Conservation (phyloP, 2,888 invertebrate species). For the Cataglyphis albicans region DNA sequence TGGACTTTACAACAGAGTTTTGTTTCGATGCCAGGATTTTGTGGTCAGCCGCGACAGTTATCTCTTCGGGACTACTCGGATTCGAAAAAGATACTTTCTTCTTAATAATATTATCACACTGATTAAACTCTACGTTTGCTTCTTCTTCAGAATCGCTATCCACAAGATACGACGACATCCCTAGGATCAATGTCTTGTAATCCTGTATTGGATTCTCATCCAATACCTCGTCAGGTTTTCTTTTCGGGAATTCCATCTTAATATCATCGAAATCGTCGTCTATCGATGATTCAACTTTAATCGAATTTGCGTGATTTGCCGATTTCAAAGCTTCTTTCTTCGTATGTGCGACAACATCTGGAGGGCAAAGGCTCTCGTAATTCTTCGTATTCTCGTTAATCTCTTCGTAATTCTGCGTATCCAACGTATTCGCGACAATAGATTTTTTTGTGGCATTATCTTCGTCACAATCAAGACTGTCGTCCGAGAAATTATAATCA, state of each 20-base stretch:
- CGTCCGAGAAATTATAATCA: conserved; percentile 80
- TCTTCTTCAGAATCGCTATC: conserved; percentile 38
- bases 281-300: conserved; percentile 29
- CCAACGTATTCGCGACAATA: conserved; percentile 21
- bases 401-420: background rate
- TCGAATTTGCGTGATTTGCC: background rate
- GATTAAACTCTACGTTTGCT: background rate
- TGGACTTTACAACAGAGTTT: conserved; percentile 66
- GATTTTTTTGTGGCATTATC: conserved; percentile 22
- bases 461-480: conserved; percentile 77
- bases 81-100: conserved; percentile 75
- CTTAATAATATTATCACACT: conserved; percentile 40
- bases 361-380: conserved; percentile 73
- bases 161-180: conserved; percentile 54
- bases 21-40: conserved; percentile 37
- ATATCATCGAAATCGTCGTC: conserved; percentile 72
- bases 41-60: conserved; percentile 33
- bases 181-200: conserved; percentile 75
- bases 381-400: background rate
- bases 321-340: conserved; percentile 68
- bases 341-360: conserved; percentile 81
- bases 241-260: conserved; percentile 74
- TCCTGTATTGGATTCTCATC: conserved; percentile 59
- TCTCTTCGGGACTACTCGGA: conserved; percentile 36
- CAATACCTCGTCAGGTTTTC: conserved; percentile 48